phyloP scores from a whole-genome alignment of 2,888 invertebrate species.

The Aphodius granarius region DNA sequence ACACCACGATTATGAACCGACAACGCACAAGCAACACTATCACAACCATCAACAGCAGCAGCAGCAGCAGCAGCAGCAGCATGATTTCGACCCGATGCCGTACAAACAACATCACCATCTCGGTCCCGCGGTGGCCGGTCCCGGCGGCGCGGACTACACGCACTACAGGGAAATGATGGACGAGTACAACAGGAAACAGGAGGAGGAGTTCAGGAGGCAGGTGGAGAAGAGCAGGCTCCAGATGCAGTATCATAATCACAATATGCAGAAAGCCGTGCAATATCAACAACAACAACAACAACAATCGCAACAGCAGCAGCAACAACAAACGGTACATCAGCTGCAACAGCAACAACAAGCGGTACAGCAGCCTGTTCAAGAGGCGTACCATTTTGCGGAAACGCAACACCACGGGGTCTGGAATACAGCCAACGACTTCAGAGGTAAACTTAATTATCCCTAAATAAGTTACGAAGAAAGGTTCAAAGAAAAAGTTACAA shows the following conservation, averaged over 20 bases:
- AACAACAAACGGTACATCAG: background rate
- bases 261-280: background rate
- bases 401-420: too few relatives aligned
- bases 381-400: too few relatives aligned
- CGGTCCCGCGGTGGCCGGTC: background rate
- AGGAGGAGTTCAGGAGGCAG: constrained; percentile 17
- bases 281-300: background rate
- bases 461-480: too few relatives aligned
- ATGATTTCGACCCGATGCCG: background rate
- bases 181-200: constrained; percentile 16
- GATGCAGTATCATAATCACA: background rate
- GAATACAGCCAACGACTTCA: background rate
- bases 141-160: constrained; percentile 4
- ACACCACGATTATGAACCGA: background rate
- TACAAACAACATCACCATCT: background rate
- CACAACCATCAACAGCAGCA: background rate
- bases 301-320: constrained; percentile 1
- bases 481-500: too few relatives aligned
- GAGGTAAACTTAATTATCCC: background rate
- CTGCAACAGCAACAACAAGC: background rate
- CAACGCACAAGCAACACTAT: background rate
- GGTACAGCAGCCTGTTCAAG: background rate
- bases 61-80: background rate
- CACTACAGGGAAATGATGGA: constrained; percentile 16
- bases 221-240: background rate